These are phyloP conservation scores for Pediacus dermestoides DNA, from an alignment of 2,888 invertebrate genomes.

Conservation along the genomic window DNA sequence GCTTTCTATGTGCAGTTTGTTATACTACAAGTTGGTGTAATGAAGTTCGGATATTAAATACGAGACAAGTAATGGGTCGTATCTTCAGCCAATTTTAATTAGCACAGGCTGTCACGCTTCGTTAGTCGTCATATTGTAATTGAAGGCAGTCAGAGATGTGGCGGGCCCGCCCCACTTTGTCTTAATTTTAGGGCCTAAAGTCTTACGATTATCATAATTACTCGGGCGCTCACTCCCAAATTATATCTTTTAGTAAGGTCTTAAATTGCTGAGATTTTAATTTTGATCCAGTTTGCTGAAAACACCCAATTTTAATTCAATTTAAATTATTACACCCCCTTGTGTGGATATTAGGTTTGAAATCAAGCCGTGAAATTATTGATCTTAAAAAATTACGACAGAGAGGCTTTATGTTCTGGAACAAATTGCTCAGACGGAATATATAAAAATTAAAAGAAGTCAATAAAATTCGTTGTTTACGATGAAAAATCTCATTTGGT, in stretches of 20 bases:
- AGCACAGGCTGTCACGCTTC: conserved; percentile 33
- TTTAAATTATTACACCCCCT: too few species aligned
- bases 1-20: too few species aligned
- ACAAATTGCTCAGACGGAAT: too few species aligned
- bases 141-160: conserved; percentile 23
- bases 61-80: conserved; percentile 39
- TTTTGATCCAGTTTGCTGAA: conserved; percentile 14
- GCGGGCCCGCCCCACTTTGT: conserved; percentile 23
- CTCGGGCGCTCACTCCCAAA: conserved; percentile 18
- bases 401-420: too few species aligned
- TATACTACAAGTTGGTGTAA: conserved; percentile 13
- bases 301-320: conserved; percentile 3
- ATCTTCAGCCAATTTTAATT: conserved; percentile 36
- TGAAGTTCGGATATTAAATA: conserved; percentile 27
- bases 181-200: conserved; percentile 18
- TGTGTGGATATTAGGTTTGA: too few species aligned
- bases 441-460: too few species aligned
- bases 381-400: too few species aligned
- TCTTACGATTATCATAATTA: conserved; percentile 20
- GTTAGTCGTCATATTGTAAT: conserved; percentile 29
- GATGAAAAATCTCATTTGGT: neutral
- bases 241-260: conserved; percentile 23
- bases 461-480: conserved; percentile 2
- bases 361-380: too few species aligned
- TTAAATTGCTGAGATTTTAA: conserved; percentile 25